A percentile compares a stretch with the other conserved stretches of the same genome.
These are phyloP conservation scores for Phoxinus dragarum DNA, from an alignment of 2,797 vertebrate genomes.

Conservation along the genomic window DNA sequence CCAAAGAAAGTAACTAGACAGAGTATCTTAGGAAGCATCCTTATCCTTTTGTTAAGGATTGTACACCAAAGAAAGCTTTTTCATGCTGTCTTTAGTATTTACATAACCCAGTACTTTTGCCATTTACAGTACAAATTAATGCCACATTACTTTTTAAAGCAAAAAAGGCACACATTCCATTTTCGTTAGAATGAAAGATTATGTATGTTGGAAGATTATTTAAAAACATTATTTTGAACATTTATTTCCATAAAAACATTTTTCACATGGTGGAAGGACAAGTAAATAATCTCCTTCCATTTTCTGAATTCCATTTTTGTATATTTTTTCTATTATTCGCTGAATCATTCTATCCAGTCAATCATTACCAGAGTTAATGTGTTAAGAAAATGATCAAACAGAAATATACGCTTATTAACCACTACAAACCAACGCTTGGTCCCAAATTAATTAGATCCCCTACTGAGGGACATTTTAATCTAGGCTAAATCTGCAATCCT, in stretches of 20 bases:
- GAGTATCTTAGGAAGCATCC: background rate
- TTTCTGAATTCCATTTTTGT: background rate
- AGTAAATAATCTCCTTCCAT: background rate
- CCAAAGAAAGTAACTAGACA: background rate
- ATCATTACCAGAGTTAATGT: background rate
- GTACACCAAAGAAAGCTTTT: background rate
- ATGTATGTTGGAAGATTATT: background rate
- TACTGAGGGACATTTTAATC: background rate
- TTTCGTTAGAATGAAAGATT: background rate
- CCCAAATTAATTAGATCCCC: background rate
- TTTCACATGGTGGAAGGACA: background rate
- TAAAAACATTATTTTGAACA: background rate
- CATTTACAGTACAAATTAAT: background rate
- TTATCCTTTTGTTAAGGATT: conserved; percentile 10
- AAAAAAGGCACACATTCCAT: background rate
- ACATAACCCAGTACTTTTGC: background rate
- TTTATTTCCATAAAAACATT: background rate
- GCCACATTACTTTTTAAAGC: background rate
- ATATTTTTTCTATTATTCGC: background rate
- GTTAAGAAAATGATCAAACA: background rate
- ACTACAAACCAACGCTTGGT: background rate
- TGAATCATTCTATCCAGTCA: background rate
- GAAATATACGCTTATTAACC: background rate
- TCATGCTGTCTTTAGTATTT: background rate
- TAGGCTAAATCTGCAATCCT: background rate